Conservation (phyloP, 2,797 vertebrate genomes). For the Myotis findleyi region DNA sequence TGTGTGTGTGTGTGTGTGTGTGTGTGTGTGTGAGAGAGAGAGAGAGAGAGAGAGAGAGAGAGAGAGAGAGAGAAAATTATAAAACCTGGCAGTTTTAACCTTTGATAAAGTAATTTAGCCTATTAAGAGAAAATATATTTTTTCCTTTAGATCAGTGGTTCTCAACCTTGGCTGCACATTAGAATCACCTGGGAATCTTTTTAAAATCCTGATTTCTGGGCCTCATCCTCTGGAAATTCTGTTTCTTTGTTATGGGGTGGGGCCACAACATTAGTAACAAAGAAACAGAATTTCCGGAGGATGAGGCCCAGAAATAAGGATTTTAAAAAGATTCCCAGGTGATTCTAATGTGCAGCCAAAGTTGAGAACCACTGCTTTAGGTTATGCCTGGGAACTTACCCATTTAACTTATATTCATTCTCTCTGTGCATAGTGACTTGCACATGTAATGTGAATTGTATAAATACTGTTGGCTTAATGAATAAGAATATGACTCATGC, state of each 20-base stretch:
- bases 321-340: no score
- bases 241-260: no score
- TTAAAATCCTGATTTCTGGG: no score
- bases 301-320: no score
- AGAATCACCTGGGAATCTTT: no score
- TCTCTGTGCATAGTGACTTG: neutral
- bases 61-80: neutral
- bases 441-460: neutral
- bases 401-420: neutral
- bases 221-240: no score
- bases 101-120: neutral
- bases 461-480: neutral
- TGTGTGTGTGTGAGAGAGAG: neutral
- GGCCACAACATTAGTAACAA: no score
- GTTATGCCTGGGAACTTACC: neutral
- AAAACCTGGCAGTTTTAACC: conserved; percentile 26
- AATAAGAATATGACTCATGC: neutral
- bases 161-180: no score
- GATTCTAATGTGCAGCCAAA: no score
- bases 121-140: neutral
- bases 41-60: no score
- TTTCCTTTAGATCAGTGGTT: neutral
- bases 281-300: no score
- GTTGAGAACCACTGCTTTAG: neutral
- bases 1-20: no score